Percentiles rank a stretch among this genome's conserved stretches.
Evolutionary conservation across 2,113 vertebrate species (phyloP).

Genomic region (Actinemys pallida): DNA sequence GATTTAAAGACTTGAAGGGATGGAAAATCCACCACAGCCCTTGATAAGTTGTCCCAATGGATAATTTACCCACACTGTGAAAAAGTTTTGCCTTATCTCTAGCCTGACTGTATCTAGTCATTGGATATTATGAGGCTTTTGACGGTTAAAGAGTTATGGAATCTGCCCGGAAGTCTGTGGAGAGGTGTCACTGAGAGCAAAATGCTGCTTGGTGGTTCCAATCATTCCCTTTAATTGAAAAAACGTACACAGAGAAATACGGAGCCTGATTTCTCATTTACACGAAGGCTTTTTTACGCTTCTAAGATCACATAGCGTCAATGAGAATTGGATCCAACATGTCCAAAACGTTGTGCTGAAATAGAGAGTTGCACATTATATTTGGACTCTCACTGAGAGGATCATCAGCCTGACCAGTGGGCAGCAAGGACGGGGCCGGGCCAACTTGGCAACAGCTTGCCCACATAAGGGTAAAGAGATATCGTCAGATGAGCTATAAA

Average conservation of each 20-base stretch:
- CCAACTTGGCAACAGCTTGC: background rate
- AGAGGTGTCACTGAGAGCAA: background rate
- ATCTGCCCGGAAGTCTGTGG: background rate
- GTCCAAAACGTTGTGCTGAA: background rate
- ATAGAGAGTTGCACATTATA: background rate
- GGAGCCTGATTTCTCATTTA: background rate
- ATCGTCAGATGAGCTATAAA: background rate
- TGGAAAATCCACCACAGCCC: background rate
- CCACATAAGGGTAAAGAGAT: background rate
- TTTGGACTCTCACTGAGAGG: background rate
- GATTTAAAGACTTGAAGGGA: background rate
- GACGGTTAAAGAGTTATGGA: background rate
- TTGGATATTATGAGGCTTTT: background rate
- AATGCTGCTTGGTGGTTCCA: accelerated
- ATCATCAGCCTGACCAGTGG: background rate
- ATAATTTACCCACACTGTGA: background rate
- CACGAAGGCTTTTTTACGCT: accelerated
- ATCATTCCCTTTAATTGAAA: background rate
- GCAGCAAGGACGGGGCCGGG: background rate
- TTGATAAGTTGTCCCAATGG: background rate
- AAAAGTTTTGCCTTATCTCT: background rate
- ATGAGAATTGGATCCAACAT: background rate
- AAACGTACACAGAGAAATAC: background rate
- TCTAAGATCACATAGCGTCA: background rate
- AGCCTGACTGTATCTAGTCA: background rate